These are phyloP conservation scores for Ispidina picta DNA, from an alignment of 2,797 vertebrate species.

Conservation along the genomic window DNA sequence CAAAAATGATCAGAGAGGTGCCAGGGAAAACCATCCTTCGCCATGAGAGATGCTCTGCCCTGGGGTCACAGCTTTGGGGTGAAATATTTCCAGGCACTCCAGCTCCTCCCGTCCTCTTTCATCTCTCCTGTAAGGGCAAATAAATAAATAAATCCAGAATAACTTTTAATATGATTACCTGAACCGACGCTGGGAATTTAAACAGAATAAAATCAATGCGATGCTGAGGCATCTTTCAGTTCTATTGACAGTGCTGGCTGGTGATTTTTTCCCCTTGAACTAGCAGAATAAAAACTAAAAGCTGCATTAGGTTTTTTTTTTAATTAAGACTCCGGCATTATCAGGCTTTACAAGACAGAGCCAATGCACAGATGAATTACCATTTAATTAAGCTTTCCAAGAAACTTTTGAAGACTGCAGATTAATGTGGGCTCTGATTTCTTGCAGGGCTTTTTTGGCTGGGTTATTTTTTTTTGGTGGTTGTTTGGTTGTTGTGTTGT, in stretches of 20 bases:
- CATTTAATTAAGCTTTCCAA: constrained; percentile 79
- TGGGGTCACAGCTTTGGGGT: neutral
- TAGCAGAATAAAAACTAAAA: constrained; percentile 67
- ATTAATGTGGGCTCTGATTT: constrained; percentile 67
- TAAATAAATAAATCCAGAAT: neutral
- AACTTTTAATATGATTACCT: neutral
- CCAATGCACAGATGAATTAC: constrained; percentile 73
- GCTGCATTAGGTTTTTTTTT: constrained; percentile 61
- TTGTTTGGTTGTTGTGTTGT: neutral
- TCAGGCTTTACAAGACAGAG: constrained; percentile 70
- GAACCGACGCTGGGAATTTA: neutral
- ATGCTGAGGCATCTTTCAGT: constrained; percentile 16
- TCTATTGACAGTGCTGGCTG: constrained; percentile 27
- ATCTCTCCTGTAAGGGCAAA: neutral
- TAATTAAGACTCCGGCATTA: constrained; percentile 75
- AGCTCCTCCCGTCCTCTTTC: neutral
- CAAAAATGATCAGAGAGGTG: neutral
- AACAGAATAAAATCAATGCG: constrained; percentile 42
- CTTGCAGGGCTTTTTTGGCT: neutral
- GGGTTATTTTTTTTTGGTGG: neutral
- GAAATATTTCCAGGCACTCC: neutral
- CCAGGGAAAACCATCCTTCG: neutral
- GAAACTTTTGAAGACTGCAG: constrained; percentile 72
- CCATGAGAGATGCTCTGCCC: neutral
- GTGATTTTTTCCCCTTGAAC: constrained; percentile 54